phyloP scores from a whole-genome alignment of 1,140 invertebrate genomes.

The Drosophila lowei region DNA sequence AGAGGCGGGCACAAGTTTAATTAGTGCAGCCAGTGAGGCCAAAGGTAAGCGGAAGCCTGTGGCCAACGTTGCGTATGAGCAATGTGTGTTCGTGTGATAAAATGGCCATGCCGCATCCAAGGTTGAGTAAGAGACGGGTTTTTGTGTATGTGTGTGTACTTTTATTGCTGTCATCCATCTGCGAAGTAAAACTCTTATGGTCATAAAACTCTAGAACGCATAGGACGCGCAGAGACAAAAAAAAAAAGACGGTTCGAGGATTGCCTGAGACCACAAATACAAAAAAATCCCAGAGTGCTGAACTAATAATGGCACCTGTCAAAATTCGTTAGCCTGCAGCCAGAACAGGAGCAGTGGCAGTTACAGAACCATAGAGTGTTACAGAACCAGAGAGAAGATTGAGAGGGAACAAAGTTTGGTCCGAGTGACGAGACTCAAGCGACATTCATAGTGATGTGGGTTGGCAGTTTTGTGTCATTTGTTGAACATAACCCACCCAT shows the following conservation, averaged over 20 bases:
- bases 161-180: conserved; percentile 81
- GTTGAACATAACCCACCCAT: conserved; percentile 51
- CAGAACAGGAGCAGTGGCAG: background rate
- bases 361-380: background rate
- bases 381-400: background rate
- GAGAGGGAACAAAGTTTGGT: conserved; percentile 52
- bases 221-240: conserved; percentile 46
- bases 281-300: conserved; percentile 66
- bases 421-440: conserved; percentile 74
- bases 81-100: conserved; percentile 80
- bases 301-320: conserved; percentile 83
- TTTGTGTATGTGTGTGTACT: conserved; percentile 46
- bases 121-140: conserved; percentile 24
- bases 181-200: conserved; percentile 78
- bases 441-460: conserved; percentile 78
- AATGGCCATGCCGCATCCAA: conserved; percentile 66
- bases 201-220: conserved; percentile 78
- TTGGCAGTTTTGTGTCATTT: conserved; percentile 81
- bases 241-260: conserved; percentile 34
- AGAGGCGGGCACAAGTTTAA: conserved; percentile 78
- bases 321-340: conserved; percentile 71
- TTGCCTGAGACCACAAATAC: conserved; percentile 22
- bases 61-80: conserved; percentile 79
- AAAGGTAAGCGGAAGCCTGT: conserved; percentile 59
- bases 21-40: conserved; percentile 77